Evolutionary conservation across 2,797 vertebrate species (phyloP), one percentile per base, ranked within the genome.

Genomic region (Tauraco hartlaubi): DNA sequence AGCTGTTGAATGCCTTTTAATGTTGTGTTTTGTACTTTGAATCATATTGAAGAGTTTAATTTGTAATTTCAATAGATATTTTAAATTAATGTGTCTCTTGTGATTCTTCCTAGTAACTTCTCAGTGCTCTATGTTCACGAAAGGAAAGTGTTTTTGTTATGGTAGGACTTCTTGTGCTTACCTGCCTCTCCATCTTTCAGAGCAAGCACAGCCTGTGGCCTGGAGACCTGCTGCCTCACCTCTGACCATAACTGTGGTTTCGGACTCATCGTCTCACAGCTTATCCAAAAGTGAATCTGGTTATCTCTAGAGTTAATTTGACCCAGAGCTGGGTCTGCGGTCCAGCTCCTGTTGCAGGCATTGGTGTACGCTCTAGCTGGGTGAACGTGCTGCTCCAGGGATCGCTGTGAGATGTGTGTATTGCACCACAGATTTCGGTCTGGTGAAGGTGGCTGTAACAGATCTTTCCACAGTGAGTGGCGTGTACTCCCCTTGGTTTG

Each of bases 1-100:
- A 97, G 83, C 93, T 94, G 96, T 97, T 93, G 97, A 96, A 98
- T 96, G 98, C 97, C 97, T 98, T 98, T 97, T 97, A 93, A 96
- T 97, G 97, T 98, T 93, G 97, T 97, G 97, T 98, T 98, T 98
- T 98, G 98, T 98, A 98, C 97, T 97, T 94, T 91, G 96, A 88
- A 96, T 94, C 95, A 91, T 94, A 96, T 48, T 79, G 94, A 95
- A 88, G 92, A 95, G 91, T 97, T 96, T 95, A 96, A 94, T 98
- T 98, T 98, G 97, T 98, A 97, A 98, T 97, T 97, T 97, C 97
- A 98, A 97, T 98, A 98, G 97, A 97, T 98, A 97, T 97, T 98
- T 98, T 98, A 97, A 98, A 97, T 94, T 94, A 97, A 56, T 49
- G 44, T 51, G 96, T 89, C 95, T 96, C 89, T 78, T 26, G 96